These are phyloP conservation scores for Montipora sp. DNA, from an alignment of 64 coral and sea anemone genomes.

Conservation along the genomic window DNA sequence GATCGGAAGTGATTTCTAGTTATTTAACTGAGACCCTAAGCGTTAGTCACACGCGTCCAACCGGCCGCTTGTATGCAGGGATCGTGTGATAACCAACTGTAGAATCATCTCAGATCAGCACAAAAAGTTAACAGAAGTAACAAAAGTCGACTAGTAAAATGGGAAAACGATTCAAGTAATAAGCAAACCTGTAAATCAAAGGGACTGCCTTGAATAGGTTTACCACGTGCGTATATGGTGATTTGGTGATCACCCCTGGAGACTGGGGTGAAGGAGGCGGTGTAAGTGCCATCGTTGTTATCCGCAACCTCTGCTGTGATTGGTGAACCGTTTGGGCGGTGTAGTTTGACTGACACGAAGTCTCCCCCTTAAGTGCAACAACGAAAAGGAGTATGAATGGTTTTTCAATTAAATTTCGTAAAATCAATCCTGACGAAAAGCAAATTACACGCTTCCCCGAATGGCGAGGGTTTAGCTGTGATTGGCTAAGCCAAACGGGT, in stretches of 20 bases:
- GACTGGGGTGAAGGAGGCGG: constrained; percentile 54
- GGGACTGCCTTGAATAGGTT: constrained; percentile 84
- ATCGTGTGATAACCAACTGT: no score
- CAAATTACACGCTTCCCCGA: no score
- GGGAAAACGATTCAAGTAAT: background rate
- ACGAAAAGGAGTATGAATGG: background rate
- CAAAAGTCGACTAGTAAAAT: background rate
- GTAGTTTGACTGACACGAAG: constrained; percentile 78
- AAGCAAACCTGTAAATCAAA: constrained; percentile 76
- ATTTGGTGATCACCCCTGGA: constrained; percentile 86
- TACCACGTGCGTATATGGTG: constrained; percentile 74
- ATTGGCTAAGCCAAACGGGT: no score
- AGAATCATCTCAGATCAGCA: no score
- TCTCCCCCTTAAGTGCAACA: constrained; percentile 57
- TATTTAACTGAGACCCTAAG: no score
- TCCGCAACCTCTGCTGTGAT: constrained; percentile 77
- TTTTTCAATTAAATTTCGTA: no score
- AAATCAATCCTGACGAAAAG: no score
- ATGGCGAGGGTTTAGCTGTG: no score
- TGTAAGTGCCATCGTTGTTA: constrained; percentile 83
- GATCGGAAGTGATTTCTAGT: no score
- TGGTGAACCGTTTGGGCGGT: constrained; percentile 79
- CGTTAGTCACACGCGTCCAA: no score
- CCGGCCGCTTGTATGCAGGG: no score
- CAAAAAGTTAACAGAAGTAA: no score